These are phyloP conservation scores for Loripinus fragilis DNA, from an alignment of 2,888 invertebrate species.

Conservation along the genomic window DNA sequence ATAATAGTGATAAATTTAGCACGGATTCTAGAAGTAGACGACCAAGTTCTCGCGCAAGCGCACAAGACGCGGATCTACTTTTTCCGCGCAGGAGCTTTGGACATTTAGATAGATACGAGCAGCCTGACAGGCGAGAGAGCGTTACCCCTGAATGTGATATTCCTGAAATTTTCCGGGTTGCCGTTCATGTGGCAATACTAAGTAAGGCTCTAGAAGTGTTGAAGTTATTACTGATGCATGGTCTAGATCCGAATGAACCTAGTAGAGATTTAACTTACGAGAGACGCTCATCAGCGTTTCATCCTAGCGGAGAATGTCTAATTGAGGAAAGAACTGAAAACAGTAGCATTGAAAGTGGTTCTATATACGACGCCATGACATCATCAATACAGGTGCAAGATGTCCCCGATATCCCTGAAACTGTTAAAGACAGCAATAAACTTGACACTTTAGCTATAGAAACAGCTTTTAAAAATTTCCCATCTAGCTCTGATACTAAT, in stretches of 20 bases:
- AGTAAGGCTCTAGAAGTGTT: conserved; percentile 86
- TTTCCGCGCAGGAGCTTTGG: conserved; percentile 82
- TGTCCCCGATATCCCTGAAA: not conserved
- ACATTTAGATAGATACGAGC: conserved; percentile 78
- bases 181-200: conserved; percentile 86
- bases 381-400: not conserved
- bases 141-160: conserved; percentile 79
- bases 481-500: no score
- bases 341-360: conserved; percentile 17
- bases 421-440: not conserved
- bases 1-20: conserved; percentile 39
- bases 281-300: conserved; percentile 42
- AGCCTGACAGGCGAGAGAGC: conserved; percentile 77
- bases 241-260: conserved; percentile 86
- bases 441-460: not conserved
- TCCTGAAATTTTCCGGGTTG: conserved; percentile 85
- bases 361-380: not conserved
- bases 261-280: conserved; percentile 75
- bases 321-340: conserved; percentile 49
- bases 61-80: conserved; percentile 78
- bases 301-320: conserved; percentile 44
- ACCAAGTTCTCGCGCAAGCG: conserved; percentile 73
- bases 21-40: conserved; percentile 68
- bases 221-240: conserved; percentile 85
- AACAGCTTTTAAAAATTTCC: no score